Evolutionary conservation across 1,140 invertebrate species (phyloP).

Genomic region (Pseudomyrmex flavicornis): DNA sequence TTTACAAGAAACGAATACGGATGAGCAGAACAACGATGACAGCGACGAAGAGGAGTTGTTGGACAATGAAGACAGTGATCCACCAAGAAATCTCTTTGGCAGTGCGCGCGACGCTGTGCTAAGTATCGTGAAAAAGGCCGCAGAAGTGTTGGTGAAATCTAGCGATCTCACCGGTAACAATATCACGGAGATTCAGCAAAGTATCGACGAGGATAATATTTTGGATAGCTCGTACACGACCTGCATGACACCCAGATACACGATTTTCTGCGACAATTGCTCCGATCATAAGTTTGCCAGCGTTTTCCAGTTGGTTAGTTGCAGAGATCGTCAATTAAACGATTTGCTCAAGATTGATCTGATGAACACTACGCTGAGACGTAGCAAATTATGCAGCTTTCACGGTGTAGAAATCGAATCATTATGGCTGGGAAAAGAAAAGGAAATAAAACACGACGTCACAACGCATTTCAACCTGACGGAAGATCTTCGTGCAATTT

Average conservation of each 20-base stretch:
- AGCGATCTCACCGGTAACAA: conserved; percentile 86
- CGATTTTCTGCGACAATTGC: conserved; percentile 90
- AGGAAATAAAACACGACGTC: conserved; percentile 69
- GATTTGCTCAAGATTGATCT: conserved; percentile 86
- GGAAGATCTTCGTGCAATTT: conserved; percentile 76
- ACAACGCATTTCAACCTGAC: conserved; percentile 72
- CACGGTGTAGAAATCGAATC: conserved; percentile 87
- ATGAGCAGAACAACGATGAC: conserved; percentile 88
- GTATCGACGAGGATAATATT: conserved; percentile 65
- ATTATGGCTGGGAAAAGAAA: conserved; percentile 63
- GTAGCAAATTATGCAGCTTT: conserved; percentile 77
- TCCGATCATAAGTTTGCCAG: conserved; percentile 88
- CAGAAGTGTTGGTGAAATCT: conserved; percentile 91
- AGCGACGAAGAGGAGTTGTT: conserved; percentile 85
- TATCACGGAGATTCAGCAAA: conserved; percentile 84
- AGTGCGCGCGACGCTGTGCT: conserved; percentile 94
- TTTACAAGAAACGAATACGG: conserved; percentile 83
- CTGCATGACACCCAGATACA: conserved; percentile 88
- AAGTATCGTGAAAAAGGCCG: conserved; percentile 95
- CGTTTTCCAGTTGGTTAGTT: conserved; percentile 89
- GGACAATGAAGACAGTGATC: conserved; percentile 82
- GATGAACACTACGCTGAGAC: conserved; percentile 86
- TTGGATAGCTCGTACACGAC: conserved; percentile 74
- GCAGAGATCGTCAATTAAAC: conserved; percentile 86
- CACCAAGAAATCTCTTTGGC: conserved; percentile 90